These are phyloP conservation scores for Plusia festucae DNA, from an alignment of 2,888 invertebrate genomes.

Conservation along the genomic window DNA sequence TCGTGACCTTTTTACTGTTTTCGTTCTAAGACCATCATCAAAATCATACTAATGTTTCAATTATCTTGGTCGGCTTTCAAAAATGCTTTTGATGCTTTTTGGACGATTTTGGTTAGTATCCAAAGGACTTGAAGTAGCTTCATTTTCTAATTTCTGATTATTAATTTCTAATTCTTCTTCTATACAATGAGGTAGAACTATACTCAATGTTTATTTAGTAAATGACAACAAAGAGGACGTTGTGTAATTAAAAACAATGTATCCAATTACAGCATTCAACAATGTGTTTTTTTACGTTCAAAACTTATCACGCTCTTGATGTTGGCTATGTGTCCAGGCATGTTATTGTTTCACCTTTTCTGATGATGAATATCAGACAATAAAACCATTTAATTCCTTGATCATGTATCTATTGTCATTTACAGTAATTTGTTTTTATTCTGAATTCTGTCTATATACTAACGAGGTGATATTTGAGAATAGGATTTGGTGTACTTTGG, in stretches of 20 bases:
- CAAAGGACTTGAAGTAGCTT: too few relatives aligned
- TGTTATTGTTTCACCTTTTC: constrained; percentile 28
- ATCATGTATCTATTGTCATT: constrained; percentile 24
- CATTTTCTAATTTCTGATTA: too few relatives aligned
- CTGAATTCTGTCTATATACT: constrained; percentile 42
- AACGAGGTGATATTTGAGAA: constrained; percentile 41
- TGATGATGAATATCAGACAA: constrained; percentile 18
- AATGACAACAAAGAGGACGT: constrained; percentile 20
- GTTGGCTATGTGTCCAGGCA: background rate
- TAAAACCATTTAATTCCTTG: constrained; percentile 18
- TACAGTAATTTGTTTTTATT: constrained; percentile 41
- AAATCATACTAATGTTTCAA: too few relatives aligned
- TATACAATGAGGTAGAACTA: background rate
- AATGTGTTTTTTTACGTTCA: constrained; percentile 13
- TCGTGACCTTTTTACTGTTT: too few relatives aligned
- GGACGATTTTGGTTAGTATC: too few relatives aligned
- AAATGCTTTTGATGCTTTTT: too few relatives aligned
- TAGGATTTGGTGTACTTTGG: constrained; percentile 41
- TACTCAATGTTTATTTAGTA: background rate
- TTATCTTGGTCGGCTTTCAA: too few relatives aligned
- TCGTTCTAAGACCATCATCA: too few relatives aligned
- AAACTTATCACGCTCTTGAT: constrained; percentile 34
- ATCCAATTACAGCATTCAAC: constrained; percentile 35
- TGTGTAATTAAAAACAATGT: constrained; percentile 43
- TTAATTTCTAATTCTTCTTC: background rate